Evolutionary conservation across 2,797 vertebrate genomes (phyloP).

Genomic region (Brachyalestes nurse): DNA sequence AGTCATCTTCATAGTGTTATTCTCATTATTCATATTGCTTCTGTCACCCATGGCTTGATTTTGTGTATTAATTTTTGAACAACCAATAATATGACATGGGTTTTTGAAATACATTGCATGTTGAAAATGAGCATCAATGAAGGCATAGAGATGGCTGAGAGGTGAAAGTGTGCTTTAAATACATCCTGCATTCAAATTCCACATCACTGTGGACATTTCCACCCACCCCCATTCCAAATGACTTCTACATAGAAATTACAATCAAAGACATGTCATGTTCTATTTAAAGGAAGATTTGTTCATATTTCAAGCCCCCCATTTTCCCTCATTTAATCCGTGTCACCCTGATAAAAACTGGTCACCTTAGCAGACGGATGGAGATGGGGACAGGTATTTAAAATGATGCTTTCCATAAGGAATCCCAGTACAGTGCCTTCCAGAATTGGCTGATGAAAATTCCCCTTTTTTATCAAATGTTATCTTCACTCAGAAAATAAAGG

Average conservation of each 20-base stretch:
- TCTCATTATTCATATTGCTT: too few species aligned
- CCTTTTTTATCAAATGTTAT: too few species aligned
- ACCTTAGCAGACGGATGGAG: constrained; percentile 61
- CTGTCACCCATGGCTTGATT: too few species aligned
- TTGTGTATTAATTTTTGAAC: too few species aligned
- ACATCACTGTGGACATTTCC: constrained; percentile 64
- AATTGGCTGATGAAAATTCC: too few species aligned
- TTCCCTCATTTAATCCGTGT: constrained; percentile 75
- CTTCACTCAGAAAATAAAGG: too few species aligned
- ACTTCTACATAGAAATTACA: constrained; percentile 74
- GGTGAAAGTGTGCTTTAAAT: constrained; percentile 41
- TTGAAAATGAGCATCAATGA: not conserved
- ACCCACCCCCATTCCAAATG: constrained; percentile 46
- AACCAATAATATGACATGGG: too few species aligned
- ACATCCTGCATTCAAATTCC: constrained; percentile 64
- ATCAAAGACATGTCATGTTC: constrained; percentile 79
- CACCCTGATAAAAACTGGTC: constrained; percentile 72
- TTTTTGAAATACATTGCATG: not conserved
- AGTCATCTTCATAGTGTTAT: too few species aligned
- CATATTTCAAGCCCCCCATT: constrained; percentile 74
- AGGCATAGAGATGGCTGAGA: not conserved
- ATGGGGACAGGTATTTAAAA: constrained; percentile 66
- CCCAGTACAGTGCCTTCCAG: too few species aligned
- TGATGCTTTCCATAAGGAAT: constrained; percentile 59
- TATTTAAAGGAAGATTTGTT: constrained; percentile 75